Evolutionary conservation across 2,888 invertebrate species (phyloP), one percentile per base, ranked within the genome.

Genomic region (Trypoxylon attenuatum): DNA sequence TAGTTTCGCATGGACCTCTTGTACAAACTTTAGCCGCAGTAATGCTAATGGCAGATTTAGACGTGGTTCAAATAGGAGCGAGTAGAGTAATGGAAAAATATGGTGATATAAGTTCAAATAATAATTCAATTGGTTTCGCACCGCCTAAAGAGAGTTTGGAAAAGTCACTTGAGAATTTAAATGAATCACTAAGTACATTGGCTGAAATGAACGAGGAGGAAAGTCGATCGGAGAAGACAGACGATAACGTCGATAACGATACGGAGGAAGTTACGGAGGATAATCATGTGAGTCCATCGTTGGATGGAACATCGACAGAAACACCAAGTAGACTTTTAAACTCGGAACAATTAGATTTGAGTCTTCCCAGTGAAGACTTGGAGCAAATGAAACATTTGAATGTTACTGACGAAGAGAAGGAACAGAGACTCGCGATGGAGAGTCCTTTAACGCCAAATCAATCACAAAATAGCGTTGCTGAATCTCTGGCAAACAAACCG

Each of bases 351-450:
- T 5, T 58, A 42, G 51, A 72, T 5, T 25, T 50, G 25, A 62
- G 21, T 29, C 39, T 61, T 63, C 41, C 69, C 13, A 43, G 23
- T n/a, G 71, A 76, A 53, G 51, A 69, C 41, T 18, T 76, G 49
- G 73, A 69, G 13, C 79, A 82, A 57, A 73, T 82, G 1, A 88
- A 89, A 64, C 87, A 91, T 59, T 88, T 91, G 51, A 97, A 96
- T 87, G 94, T 96, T 16, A 97, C 97, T 0, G 97, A 97, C 82
- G 97, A 98, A 85, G 97, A 98, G 83, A 98, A 98, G 82, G 93
- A 95, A 79, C 91, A 92, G 61, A 84, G 87, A 62, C 74, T 88
- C 52, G 88, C 88, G 21, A 76, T 83, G 19, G 84, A 84, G 70
- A 75, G 73, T 68, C 70, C 84, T n/a, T 71, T 82, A 52, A 66